Conservation (phyloP, 1,140 invertebrate genomes). For the Drosophila orena region DNA sequence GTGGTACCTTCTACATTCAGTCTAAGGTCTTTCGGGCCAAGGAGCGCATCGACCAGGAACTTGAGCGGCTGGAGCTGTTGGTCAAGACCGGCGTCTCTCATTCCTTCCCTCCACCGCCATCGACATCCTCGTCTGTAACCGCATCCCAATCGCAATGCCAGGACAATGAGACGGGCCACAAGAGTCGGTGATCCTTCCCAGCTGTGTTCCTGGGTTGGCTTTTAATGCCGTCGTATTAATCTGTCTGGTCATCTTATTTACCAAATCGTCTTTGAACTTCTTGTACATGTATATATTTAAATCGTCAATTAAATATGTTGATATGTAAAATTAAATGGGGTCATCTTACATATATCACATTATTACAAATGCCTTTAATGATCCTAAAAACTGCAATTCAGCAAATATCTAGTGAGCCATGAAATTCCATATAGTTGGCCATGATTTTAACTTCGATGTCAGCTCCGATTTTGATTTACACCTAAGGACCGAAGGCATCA, state of each 20-base stretch:
- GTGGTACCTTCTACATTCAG: constrained; percentile 98
- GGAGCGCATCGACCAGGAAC: constrained; percentile 94
- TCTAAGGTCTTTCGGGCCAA: constrained; percentile 98
- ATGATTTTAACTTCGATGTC: neutral
- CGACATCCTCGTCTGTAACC: too few relatives aligned
- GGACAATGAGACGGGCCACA: neutral
- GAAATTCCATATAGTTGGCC: neutral
- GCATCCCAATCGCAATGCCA: neutral
- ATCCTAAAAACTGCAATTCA: too few relatives aligned
- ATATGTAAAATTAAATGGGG: neutral
- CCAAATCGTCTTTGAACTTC: neutral
- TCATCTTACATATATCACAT: too few relatives aligned
- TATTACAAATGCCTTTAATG: neutral
- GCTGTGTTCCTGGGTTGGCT: neutral
- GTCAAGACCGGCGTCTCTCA: neutral
- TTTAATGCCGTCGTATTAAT: neutral
- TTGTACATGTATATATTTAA: neutral
- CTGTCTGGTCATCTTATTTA: neutral
- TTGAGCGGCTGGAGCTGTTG: constrained; percentile 68
- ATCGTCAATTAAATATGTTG: neutral
- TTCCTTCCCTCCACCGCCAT: neutral
- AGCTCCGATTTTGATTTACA: neutral
- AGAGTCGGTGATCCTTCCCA: neutral
- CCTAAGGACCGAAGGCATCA: too few relatives aligned
- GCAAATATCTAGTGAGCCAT: neutral